Conservation (phyloP, 2,888 invertebrate genomes). For the Cepaea hortensis region DNA sequence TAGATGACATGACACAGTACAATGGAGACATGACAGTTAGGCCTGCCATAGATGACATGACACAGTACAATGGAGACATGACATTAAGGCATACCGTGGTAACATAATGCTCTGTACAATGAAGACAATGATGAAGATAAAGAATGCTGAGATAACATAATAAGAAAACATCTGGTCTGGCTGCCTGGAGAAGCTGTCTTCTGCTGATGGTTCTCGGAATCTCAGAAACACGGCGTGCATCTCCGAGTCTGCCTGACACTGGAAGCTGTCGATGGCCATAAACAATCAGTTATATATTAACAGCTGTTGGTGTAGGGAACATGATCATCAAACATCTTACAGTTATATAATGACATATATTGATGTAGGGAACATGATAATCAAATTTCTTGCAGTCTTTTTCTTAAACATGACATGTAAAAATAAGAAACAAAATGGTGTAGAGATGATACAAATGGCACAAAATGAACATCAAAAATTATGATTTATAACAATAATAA, state of each 20-base stretch:
- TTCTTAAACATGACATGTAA: too few relatives aligned
- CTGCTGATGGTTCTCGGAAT: slow-evolving; percentile 86
- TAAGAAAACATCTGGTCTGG: slow-evolving; percentile 89
- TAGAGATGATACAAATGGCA: too few relatives aligned
- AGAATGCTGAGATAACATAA: slow-evolving; percentile 87
- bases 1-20: too few relatives aligned
- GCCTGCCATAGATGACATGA: too few relatives aligned
- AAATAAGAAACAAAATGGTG: too few relatives aligned
- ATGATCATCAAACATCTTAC: not conserved
- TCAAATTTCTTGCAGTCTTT: too few relatives aligned
- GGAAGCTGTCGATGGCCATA: slow-evolving; percentile 78
- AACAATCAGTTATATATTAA: not conserved
- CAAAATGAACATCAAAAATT: too few relatives aligned
- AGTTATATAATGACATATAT: not conserved
- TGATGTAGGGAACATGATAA: not conserved
- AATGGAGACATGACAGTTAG: too few relatives aligned
- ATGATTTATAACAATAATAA: too few relatives aligned
- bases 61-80: too few relatives aligned
- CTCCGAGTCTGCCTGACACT: slow-evolving; percentile 80
- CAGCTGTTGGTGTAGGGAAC: slow-evolving; percentile 76
- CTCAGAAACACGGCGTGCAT: slow-evolving; percentile 88
- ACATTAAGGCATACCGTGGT: slow-evolving; percentile 81
- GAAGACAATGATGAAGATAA: slow-evolving; percentile 86
- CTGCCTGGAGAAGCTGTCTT: slow-evolving; percentile 87
- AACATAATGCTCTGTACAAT: slow-evolving; percentile 87